A percentile compares a stretch with the other conserved stretches of the same genome.
Evolutionary conservation across 2,797 vertebrate genomes (phyloP).

Genomic region (Acanthornis magna): DNA sequence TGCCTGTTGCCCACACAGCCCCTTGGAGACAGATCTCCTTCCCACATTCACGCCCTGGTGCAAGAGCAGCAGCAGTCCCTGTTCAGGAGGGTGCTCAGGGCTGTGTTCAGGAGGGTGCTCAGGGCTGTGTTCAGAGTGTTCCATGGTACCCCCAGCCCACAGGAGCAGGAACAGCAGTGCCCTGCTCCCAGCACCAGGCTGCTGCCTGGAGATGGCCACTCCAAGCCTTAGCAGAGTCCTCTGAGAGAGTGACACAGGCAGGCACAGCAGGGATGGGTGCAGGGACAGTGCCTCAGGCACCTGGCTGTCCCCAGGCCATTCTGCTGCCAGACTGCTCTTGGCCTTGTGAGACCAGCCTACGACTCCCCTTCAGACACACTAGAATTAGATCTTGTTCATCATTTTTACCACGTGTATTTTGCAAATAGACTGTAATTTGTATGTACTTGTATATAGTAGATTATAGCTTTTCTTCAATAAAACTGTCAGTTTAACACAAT

Average conservation of each 20-base stretch:
- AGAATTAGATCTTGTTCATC: not conserved
- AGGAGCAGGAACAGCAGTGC: not conserved
- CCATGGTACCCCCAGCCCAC: not conserved
- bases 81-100: not conserved
- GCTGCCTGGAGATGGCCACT: not conserved
- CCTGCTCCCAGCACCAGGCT: fast-evolving
- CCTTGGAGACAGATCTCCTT: not conserved
- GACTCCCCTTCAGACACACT: not conserved
- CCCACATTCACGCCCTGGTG: fast-evolving
- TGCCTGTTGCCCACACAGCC: too few relatives aligned
- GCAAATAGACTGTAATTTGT: not conserved
- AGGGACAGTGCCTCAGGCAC: not conserved
- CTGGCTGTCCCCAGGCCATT: not conserved
- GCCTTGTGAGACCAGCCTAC: fast-evolving
- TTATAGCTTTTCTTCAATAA: not conserved
- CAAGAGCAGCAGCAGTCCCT: not conserved
- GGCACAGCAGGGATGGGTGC: not conserved
- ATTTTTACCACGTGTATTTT: not conserved
- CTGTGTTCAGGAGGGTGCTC: not conserved
- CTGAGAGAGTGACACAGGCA: not conserved
- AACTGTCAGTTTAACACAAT: not conserved
- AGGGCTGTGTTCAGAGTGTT: not conserved
- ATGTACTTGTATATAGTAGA: not conserved
- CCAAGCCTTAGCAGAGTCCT: fast-evolving
- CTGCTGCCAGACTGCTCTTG: not conserved